Conservation (phyloP, 2,113 vertebrate species). For the Todiramphus saurophagus region DNA sequence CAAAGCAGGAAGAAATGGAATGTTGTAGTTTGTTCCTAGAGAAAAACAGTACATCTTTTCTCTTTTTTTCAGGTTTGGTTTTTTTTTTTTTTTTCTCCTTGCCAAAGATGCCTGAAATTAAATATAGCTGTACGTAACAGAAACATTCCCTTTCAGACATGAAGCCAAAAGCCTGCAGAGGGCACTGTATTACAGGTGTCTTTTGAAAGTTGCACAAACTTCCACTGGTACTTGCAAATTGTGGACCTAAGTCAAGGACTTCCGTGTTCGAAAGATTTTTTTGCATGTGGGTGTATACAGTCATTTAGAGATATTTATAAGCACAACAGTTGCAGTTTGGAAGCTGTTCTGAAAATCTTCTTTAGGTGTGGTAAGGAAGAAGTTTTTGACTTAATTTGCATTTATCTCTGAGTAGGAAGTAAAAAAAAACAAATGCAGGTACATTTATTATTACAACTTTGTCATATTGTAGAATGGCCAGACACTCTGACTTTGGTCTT, state of each 20-base stretch:
- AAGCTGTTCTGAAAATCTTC: neutral
- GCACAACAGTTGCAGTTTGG: neutral
- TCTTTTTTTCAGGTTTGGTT: neutral
- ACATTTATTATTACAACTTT: neutral
- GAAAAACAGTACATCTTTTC: neutral
- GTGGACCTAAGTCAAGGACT: neutral
- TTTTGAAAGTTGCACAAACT: neutral
- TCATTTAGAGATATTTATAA: neutral
- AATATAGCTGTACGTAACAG: neutral
- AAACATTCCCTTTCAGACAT: neutral
- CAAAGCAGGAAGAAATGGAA: neutral
- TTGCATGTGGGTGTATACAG: neutral
- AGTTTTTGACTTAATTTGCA: neutral
- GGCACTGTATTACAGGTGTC: neutral
- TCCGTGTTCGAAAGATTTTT: accelerated
- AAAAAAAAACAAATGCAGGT: neutral
- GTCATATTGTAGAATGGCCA: neutral
- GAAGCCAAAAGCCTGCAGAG: neutral
- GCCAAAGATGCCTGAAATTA: neutral
- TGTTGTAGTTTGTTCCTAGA: neutral
- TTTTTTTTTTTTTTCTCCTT: neutral
- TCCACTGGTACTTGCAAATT: accelerated
- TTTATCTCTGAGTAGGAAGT: neutral
- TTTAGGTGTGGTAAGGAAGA: neutral
- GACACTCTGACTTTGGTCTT: neutral